Evolutionary conservation across 2,797 vertebrate genomes (phyloP), one percentile per base, ranked within the genome.

Genomic region (Coregonus ussuriensis): DNA sequence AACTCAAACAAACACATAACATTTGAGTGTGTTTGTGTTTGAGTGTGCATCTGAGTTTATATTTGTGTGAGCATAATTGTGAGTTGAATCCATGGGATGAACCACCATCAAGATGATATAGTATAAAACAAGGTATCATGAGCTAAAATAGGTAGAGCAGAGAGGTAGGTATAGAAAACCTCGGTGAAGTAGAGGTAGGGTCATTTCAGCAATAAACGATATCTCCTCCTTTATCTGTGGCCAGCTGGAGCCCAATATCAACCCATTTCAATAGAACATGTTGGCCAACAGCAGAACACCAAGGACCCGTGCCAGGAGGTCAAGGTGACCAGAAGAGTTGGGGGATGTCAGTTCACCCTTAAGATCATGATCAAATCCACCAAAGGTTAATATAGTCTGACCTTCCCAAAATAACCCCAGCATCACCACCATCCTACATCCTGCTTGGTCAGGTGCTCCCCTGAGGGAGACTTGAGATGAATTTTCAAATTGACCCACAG

Each of bases 351-450:
- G 16, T 31, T 78, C 35, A 76, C 75, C 71, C 75, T 51, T 63
- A 25, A 80, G 84, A 84, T 88, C 84, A 83, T 4, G 77, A 80
- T 79, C 81, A 84, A 72, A 81, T 80, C 78, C 65, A 74, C 35
- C 56, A 73, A 59, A 81, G 76, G 76, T 76, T 84, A 84, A 84
- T 85, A 72, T 82, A 82, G 69, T 82, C 75, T 78, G 77, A 75
- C 71, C 67, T 82, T 67, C 74, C 63, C 53, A 82, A 86, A 83
- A 76, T 35, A 67, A 76, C 54, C 73, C 41, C 31, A 15, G 53
- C 52, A 51, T 52, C 70, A 65, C 33, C 51, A 56, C 37, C 74
- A 52, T 18, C 15, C 31, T 59, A 51, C 37, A 25, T 70, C 67
- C 59, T 62, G 35, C 47, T 76, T 74, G 35, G 29, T 53, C 51